These are phyloP conservation scores for Phalacrocorax brasilianus DNA, from an alignment of 2,113 vertebrate genomes.

Conservation along the genomic window DNA sequence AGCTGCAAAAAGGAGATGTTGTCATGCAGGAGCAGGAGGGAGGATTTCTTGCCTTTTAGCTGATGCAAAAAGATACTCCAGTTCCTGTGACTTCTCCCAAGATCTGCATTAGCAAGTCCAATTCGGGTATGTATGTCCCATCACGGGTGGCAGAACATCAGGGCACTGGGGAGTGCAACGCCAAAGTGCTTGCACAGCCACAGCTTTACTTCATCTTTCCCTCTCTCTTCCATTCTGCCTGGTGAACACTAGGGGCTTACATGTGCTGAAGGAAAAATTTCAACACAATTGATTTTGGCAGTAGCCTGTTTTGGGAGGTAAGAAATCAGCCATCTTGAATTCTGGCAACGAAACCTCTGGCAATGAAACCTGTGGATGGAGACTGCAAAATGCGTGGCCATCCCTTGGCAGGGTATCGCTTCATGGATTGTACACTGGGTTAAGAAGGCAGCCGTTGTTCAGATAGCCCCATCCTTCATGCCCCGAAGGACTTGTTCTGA, in stretches of 20 bases:
- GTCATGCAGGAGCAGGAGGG: not conserved
- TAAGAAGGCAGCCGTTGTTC: not conserved
- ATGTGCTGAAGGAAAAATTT: not conserved
- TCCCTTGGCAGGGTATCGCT: not conserved
- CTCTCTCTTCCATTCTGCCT: not conserved
- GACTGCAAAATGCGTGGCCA: not conserved
- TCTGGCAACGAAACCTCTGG: not conserved
- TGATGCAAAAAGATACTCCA: not conserved
- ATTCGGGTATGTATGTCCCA: not conserved
- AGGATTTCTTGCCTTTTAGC: not conserved
- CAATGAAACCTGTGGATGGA: not conserved
- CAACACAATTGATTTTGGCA: not conserved
- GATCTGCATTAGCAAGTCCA: constrained; percentile 28
- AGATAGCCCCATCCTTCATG: not conserved
- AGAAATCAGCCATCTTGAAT: not conserved
- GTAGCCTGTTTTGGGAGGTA: not conserved
- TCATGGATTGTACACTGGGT: accelerated
- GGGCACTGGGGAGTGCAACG: not conserved
- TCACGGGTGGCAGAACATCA: not conserved
- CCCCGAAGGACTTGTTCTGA: not conserved
- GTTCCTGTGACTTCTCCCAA: not conserved
- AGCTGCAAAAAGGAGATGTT: not conserved
- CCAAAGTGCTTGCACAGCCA: not conserved
- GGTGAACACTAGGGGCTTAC: not conserved
- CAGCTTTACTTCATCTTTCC: not conserved